Evolutionary conservation across 2,113 vertebrate genomes (phyloP).

Genomic region (Paracanthobrama guichenoti): DNA sequence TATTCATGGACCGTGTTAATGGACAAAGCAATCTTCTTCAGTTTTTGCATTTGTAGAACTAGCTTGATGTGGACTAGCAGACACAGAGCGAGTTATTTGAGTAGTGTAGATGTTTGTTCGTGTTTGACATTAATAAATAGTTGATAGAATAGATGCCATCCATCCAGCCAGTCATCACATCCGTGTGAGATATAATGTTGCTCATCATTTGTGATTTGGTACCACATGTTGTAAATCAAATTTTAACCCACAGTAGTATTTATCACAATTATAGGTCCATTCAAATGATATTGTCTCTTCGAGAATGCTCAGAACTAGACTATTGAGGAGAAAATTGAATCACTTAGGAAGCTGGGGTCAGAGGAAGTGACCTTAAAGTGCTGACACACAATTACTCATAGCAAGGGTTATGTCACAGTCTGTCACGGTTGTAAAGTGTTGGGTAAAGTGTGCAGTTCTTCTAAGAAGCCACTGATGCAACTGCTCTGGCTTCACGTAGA

Average conservation of each 20-base stretch:
- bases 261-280: slow-evolving; percentile 49
- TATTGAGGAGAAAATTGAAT: slow-evolving; percentile 72
- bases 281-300: slow-evolving; percentile 47
- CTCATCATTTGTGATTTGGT: slow-evolving; percentile 13
- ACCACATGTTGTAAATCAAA: slow-evolving; percentile 36
- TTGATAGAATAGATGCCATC: slow-evolving; percentile 5
- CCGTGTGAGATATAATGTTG: neutral
- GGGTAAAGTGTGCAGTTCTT: slow-evolving; percentile 26
- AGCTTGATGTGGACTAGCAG: neutral
- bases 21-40: slow-evolving; percentile 15
- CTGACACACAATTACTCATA: slow-evolving; percentile 63
- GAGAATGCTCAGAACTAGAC: slow-evolving; percentile 67
- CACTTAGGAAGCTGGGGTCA: slow-evolving; percentile 76
- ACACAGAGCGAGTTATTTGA: neutral
- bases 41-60: neutral
- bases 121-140: slow-evolving; percentile 18
- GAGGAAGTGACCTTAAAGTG: slow-evolving; percentile 71
- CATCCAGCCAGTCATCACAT: neutral
- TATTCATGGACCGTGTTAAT: neutral
- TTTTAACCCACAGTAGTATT: slow-evolving; percentile 33
- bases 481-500: neutral
- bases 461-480: slow-evolving; percentile 3
- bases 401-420: slow-evolving; percentile 62
- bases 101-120: neutral
- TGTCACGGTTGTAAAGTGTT: slow-evolving; percentile 42